Conservation (phyloP, 2,113 vertebrate species). For the Opisthocomus hoazin region DNA sequence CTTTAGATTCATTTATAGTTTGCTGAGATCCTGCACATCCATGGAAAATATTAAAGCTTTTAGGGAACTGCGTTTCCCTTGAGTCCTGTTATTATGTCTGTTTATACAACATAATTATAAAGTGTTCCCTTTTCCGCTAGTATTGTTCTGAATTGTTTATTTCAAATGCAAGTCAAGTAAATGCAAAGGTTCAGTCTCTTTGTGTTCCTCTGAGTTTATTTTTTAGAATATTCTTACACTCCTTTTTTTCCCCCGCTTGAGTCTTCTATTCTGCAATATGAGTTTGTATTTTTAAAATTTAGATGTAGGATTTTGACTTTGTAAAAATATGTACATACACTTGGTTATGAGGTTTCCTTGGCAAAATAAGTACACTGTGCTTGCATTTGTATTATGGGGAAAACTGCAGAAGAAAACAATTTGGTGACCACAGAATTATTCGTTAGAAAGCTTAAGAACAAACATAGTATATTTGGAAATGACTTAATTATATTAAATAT, state of each 20-base stretch:
- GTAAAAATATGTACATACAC: neutral
- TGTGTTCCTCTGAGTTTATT: neutral
- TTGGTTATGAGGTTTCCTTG: neutral
- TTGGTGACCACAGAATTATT: neutral
- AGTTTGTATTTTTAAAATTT: neutral
- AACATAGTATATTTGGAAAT: neutral
- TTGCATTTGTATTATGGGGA: neutral
- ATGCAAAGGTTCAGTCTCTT: neutral
- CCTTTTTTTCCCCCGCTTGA: neutral
- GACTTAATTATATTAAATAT: neutral
- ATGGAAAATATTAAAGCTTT: neutral
- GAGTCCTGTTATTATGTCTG: neutral
- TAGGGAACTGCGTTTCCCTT: neutral
- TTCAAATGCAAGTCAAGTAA: neutral
- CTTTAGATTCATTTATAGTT: neutral
- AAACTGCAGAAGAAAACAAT: neutral
- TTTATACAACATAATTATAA: neutral
- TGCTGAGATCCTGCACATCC: neutral
- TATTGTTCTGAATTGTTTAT: neutral
- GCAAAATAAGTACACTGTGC: neutral
- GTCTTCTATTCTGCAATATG: neutral
- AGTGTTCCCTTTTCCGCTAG: neutral
- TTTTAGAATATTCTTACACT: neutral
- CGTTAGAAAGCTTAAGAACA: neutral
- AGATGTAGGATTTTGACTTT: neutral